Conservation (phyloP, 2,888 invertebrate species). For the Ommatoiulus sabulosus region DNA sequence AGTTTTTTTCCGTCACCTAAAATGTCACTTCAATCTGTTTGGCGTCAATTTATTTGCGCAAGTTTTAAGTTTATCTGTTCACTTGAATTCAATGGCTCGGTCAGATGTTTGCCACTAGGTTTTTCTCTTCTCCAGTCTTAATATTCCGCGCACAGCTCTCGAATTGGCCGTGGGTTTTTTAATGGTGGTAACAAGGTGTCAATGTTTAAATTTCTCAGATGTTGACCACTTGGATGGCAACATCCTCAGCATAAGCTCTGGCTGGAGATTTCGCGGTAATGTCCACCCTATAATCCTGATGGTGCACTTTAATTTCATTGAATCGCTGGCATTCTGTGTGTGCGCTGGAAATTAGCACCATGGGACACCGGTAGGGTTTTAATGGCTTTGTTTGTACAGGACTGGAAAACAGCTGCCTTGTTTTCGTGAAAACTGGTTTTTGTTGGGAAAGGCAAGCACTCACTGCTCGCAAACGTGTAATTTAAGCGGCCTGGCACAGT, state of each 20-base stretch:
- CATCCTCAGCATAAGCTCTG: constrained; percentile 8
- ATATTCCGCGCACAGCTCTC: neutral
- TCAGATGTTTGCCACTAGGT: neutral
- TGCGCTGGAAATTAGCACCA: neutral
- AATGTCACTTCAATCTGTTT: no score
- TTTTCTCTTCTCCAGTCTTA: neutral
- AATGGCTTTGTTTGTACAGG: neutral
- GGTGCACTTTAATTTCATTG: constrained; percentile 28
- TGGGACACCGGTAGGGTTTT: constrained; percentile 28
- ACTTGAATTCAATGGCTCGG: no score
- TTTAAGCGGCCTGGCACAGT: neutral
- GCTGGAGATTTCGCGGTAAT: neutral
- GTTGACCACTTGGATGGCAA: neutral
- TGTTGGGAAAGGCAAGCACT: neutral
- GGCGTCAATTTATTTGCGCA: no score
- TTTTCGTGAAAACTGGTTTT: constrained; percentile 6
- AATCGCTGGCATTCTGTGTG: neutral
- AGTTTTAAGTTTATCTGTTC: no score
- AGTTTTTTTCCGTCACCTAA: no score
- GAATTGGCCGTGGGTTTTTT: neutral
- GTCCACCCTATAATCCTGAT: constrained; percentile 15
- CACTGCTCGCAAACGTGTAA: neutral
- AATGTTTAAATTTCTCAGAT: constrained; percentile 28
- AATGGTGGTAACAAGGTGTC: neutral
- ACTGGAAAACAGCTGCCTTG: neutral